Evolutionary conservation across 2,113 vertebrate genomes (phyloP), one percentile per base, ranked within the genome.

Genomic region (Nycticebus coucang): DNA sequence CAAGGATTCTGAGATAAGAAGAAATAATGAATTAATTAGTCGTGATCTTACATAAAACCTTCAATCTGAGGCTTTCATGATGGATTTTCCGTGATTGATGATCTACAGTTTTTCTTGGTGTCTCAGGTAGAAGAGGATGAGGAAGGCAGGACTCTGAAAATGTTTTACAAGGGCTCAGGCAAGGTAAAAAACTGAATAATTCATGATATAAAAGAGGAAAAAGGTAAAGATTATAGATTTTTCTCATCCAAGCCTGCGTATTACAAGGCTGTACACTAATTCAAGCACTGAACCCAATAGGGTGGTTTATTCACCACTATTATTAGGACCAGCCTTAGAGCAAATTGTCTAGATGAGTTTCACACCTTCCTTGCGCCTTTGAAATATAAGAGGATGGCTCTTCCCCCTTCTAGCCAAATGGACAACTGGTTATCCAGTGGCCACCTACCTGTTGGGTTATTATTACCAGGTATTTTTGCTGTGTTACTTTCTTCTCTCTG

Each of bases 21-120:
- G 33, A 93, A 62, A n/a, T 24, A 72, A 91, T 37, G 18, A 92
- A 84, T 96, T 59, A 92, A 84, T 96, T 71, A 92, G 37, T 91
- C 78, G 93, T 66, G n/a, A 69, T 78, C 26, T 87, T 57, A 9
- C 60, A 88, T 50, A 91, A 85, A 17, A 74, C 17, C 0, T 72
- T 92, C 82, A 64, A 94, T 78, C 78, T 88, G 68, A 77, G 81
- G 8, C 45, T 50, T 50, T 9, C 45, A 50, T 50, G 45, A 10
- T 50, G 45, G 71, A 57, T 91, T 15, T 74, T 68, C 86, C 24
- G 93, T 41, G 11, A 84, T 62, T 89, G 95, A 66, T 83, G 80
- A 41, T 18, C 45, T 50, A 17, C 0, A 33, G 7, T 50, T 79
- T 93, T 89, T 62, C 7, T 79, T 50, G 82, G 21, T 78, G 78